Evolutionary conservation across 1,140 invertebrate genomes (phyloP), one percentile per base, ranked within the genome.

Genomic region (Uloborus diversus): DNA sequence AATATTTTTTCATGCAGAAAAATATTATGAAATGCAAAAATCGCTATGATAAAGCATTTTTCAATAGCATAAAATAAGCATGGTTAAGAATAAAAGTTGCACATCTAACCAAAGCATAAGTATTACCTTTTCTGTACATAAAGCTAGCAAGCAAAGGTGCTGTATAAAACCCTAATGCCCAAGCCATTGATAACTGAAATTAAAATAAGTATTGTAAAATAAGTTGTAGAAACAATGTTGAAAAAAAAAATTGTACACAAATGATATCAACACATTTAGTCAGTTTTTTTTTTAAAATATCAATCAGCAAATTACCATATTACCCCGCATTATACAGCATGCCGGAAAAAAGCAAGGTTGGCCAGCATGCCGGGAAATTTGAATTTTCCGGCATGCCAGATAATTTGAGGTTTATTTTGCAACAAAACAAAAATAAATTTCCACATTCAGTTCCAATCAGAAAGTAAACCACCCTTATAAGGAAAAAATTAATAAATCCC

Each of bases 61-160:
- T 25, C 11, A 23, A 20, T 35, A 37, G 13, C 4, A 1, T 25
- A 13, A 28, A 9, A 49, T 47, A 11, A 37, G 4, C 17, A 49
- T 27, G 13, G 17, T 11, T 14, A 37, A 13, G 28, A 49, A 37
- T n/a, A 14, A 49, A 49, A 14, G n/a, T 37, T 30, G 23, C 14
- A 23, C n/a, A 27, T 20, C 23, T 30, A 20, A 37, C 30, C 3
- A 59, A 33, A n/a, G 23, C 7, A 35, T n/a, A n/a, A n/a, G n/a
- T 20, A 35, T 65, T 80, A 71, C 91, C 91, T 85, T 90, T 90
- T 75, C 90, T 89, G 85, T 93, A 94, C 13, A 94, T 86, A 64
- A 92, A 90, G 79, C 90, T 90, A n/a, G 90, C 89, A 28, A 95
- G 86, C 65, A 95, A 85, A n/a, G 94, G 94, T 37, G 93, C 92